These are phyloP conservation scores for Gila robusta DNA, from an alignment of 2,797 vertebrate genomes.

Conservation along the genomic window DNA sequence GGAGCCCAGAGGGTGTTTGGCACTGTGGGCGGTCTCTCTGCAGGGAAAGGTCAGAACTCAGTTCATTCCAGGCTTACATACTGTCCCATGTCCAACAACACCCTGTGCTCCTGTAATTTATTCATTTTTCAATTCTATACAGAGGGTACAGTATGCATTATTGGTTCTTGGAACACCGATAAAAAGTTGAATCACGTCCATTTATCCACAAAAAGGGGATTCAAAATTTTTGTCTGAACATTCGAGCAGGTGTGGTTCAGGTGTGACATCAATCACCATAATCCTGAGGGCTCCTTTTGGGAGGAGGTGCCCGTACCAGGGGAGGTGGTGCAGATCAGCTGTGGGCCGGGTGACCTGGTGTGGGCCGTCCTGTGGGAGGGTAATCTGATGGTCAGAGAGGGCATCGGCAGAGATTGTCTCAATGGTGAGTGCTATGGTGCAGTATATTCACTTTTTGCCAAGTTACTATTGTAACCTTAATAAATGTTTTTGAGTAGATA, in stretches of 20 bases:
- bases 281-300: conserved; percentile 92
- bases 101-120: neutral
- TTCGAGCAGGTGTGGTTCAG: conserved; percentile 91
- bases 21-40: conserved; percentile 93
- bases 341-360: conserved; percentile 90
- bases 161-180: neutral
- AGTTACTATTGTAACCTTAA: too few relatives aligned
- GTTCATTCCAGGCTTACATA: neutral
- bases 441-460: neutral
- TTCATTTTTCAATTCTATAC: neutral
- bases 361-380: conserved; percentile 98
- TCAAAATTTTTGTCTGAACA: neutral
- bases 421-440: conserved; percentile 78
- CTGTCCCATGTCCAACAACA: neutral
- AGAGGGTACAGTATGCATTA: neutral
- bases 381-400: conserved; percentile 92
- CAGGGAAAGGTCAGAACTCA: conserved; percentile 88
- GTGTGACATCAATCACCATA: conserved; percentile 87
- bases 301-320: conserved; percentile 85
- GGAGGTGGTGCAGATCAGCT: conserved; percentile 97
- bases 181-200: neutral
- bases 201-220: neutral
- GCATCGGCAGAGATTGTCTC: conserved; percentile 88
- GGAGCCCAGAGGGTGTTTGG: conserved; percentile 88
- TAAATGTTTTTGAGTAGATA: neutral